A percentile compares a stretch with the other conserved stretches of the same genome.
These are phyloP conservation scores for Ahaetulla prasina DNA, from an alignment of 2,113 vertebrate genomes.

Conservation along the genomic window DNA sequence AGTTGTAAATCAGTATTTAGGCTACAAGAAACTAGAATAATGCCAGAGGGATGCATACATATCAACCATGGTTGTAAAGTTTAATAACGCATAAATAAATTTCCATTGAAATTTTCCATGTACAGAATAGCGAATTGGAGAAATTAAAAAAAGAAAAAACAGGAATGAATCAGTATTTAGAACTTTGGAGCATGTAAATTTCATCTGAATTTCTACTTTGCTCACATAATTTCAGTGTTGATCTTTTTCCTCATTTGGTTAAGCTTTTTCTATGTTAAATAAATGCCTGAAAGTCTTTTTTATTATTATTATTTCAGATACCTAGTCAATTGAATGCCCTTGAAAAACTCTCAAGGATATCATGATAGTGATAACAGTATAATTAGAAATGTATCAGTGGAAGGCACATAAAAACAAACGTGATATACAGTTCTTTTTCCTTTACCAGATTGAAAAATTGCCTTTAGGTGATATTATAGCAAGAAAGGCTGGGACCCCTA, in stretches of 20 bases:
- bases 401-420: background rate
- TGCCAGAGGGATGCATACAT: slow-evolving; percentile 19
- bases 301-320: no score
- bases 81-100: background rate
- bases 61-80: slow-evolving; percentile 12
- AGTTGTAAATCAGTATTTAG: slow-evolving; percentile 33
- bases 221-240: background rate
- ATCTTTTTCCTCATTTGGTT: background rate
- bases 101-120: background rate
- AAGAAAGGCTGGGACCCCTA: background rate
- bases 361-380: background rate
- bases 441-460: background rate
- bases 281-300: background rate
- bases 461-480: background rate
- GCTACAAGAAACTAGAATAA: slow-evolving; percentile 1
- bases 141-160: background rate
- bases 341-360: background rate
- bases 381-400: background rate
- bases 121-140: background rate
- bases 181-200: background rate
- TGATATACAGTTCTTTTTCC: background rate
- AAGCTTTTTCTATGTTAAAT: background rate
- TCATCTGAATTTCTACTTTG: background rate
- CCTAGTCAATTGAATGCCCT: background rate
- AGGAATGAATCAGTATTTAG: slow-evolving; percentile 1